phyloP scores from a whole-genome alignment of 2,113 vertebrate species.

The Xiphophorus maculatus region DNA sequence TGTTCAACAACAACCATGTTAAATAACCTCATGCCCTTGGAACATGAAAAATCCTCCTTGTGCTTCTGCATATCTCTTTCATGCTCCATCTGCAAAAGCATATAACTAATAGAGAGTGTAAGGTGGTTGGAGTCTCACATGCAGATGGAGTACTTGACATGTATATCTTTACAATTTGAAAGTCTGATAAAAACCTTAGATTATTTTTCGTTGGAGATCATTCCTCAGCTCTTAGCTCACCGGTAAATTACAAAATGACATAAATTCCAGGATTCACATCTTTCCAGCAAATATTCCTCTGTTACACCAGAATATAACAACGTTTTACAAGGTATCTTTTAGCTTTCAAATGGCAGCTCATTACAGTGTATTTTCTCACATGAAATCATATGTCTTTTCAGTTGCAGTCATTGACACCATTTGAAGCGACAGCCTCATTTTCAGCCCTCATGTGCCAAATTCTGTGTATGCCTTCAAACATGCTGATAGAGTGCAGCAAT shows the following conservation, averaged over 20 bases:
- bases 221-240: neutral
- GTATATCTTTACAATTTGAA: neutral
- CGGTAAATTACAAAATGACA: neutral
- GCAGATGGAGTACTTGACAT: neutral
- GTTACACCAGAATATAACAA: neutral
- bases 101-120: neutral
- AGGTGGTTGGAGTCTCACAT: neutral
- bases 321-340: conserved; percentile 6
- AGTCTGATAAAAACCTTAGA: neutral
- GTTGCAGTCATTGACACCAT: conserved; percentile 11
- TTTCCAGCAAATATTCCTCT: neutral
- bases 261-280: neutral
- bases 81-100: neutral
- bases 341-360: conserved; percentile 27
- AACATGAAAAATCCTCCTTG: too few relatives aligned
- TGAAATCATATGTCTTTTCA: conserved; percentile 31
- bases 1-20: too few relatives aligned
- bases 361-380: conserved; percentile 29
- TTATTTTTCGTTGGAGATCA: neutral
- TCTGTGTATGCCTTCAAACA: conserved; percentile 1
- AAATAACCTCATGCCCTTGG: conserved; percentile 15
- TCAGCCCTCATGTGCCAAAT: conserved; percentile 22
- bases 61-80: neutral
- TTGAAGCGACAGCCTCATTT: conserved; percentile 27
- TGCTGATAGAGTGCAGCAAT: neutral